Evolutionary conservation across 2,113 vertebrate species (phyloP).

Genomic region (Cichladusa arquata): DNA sequence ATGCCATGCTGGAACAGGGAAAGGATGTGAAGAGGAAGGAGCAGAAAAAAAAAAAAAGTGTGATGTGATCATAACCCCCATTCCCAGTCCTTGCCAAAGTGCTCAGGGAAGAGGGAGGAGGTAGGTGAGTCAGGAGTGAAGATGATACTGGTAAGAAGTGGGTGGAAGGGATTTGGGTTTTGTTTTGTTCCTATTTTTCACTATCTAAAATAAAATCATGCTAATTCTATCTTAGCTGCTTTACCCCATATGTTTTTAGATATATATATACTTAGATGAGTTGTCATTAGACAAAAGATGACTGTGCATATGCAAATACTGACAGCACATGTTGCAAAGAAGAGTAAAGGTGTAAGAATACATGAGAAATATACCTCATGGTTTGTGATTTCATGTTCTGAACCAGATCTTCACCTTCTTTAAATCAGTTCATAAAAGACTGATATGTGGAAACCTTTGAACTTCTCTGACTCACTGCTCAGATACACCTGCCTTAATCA

Average conservation of each 20-base stretch:
- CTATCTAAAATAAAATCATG: background rate
- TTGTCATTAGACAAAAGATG: background rate
- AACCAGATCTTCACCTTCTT: background rate
- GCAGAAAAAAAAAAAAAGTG: rapidly evolving
- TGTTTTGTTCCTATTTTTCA: background rate
- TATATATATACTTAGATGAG: background rate
- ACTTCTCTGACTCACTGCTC: background rate
- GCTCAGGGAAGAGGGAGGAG: background rate
- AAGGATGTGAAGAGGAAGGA: background rate
- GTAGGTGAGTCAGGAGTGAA: background rate
- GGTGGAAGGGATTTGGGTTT: background rate
- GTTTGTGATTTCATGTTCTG: background rate
- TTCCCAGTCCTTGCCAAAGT: background rate
- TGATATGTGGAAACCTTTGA: background rate
- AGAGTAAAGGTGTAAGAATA: background rate
- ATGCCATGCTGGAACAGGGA: rapidly evolving
- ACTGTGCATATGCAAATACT: background rate
- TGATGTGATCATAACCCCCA: background rate
- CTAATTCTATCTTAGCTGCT: background rate
- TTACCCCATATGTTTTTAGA: background rate
- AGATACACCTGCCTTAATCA: background rate
- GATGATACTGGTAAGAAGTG: background rate
- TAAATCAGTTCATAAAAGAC: background rate
- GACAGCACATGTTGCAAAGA: background rate
- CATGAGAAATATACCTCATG: background rate